Evolutionary conservation across 2,797 vertebrate genomes (phyloP), one percentile per base, ranked within the genome.

Genomic region (Megaceryle alcyon): DNA sequence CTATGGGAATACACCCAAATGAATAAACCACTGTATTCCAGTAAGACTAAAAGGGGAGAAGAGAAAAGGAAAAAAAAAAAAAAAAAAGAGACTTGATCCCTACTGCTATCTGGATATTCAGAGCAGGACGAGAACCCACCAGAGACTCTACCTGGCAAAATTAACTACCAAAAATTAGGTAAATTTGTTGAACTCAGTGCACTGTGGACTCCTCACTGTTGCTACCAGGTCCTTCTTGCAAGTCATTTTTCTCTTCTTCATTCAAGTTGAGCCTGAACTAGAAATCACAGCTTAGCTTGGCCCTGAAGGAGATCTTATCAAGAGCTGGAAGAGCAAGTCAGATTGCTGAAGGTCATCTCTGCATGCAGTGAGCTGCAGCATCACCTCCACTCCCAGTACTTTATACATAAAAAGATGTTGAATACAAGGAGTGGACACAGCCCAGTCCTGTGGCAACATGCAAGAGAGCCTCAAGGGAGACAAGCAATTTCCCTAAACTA

Each of bases 401-500:
- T 82, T 26, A 39, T 0, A 64, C 29, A 29, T 12, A 22, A 54
- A 44, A 41, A 26, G 8, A 39, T 1, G 23, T 1, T 54, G 59
- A 88, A 82, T 23, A 73, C 64, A 89, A 86, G 65, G 33, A 88
- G 63, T 46, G 85, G 90, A 85, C 91, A 75, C 39, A 77, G 86
- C 75, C 78, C 68, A 80, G 16, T 94, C 90, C 86, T 95, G 93
- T 88, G 71, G 68, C 81, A 93, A 87, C 90, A 88, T 4, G 96
- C 73, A 87, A 37, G 44, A 53, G 7, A 85, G 86, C 96, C 95
- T 82, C 23, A 71, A 92, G 94, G 91, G 75, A 89, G 86, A 92
- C 95, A 91, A 97, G 90, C 90, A 80, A 95, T 94, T 96, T 95
- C 93, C 91, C 83, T 75, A 19, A 88, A 65, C 75, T 19, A 65